Base-by-base conservation (phyloP, 2,113 vertebrate species). In the Halichoerus grypus region DNA sequence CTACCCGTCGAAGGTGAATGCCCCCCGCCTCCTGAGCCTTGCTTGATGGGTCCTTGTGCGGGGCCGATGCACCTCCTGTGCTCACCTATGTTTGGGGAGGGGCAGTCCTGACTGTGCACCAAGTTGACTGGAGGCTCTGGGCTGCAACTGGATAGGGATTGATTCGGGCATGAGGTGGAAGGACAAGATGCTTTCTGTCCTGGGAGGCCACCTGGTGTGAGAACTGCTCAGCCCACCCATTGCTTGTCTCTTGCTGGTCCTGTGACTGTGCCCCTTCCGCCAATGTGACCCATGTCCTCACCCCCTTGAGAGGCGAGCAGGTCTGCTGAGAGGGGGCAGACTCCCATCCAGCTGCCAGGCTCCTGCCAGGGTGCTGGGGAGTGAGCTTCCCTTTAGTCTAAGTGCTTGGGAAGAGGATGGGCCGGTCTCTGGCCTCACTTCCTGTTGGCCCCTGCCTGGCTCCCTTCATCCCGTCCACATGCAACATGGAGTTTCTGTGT, bases 401-500 rank as follows among this genome's bases (percentile, higher is more conserved):
- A 0, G 79, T 10, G 5, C 59, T 9, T 7, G 74, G 61, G 72
- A 36, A 67, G 42, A 83, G 57, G 67, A 71, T 19, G 3, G 42
- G 14, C 83, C 77, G 0, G 15, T 53, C 55, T 33, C 88, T 33
- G 42, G 82, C 65, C 94, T 39, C n/a, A 65, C 76, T 85, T 91
- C 77, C 82, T 14, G 33, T 26, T 24, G 76, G 67, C 61, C 92
- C 88, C 67, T 4, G 12, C 42, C 97, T 6, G 72, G 91, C 94
- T 83, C 89, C 49, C 81, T 97, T 89, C 97, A 97, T 97, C 98
- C 95, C 24, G 86, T 98, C 97, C 98, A 97, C 98, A 98, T 93
- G 97, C 98, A 98, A 96, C 97, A 97, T 96, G 96, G 95, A 97
- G 97, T 98, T 98, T 98, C 98, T 98, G 82, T 96, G 86, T 97